Percentiles rank a stretch among this genome's conserved stretches.
Conservation (phyloP, 2,888 invertebrate species). For the Allolobophora icterica region DNA sequence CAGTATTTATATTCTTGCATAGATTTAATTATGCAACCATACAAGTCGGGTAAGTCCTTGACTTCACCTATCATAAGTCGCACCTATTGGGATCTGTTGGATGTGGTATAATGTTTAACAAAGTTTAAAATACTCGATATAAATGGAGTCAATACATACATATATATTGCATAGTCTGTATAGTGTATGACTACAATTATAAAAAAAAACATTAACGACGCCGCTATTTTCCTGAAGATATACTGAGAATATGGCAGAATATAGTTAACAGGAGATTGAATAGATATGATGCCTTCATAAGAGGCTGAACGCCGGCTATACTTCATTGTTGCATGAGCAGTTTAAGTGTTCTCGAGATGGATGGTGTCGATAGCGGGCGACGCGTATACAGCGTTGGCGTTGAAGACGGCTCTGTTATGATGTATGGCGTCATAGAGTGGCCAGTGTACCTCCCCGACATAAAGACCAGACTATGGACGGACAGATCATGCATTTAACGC, state of each 20-base stretch:
- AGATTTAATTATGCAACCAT: too few species aligned
- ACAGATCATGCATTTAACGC: conserved; percentile 2
- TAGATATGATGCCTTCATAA: neutral
- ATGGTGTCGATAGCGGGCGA: neutral
- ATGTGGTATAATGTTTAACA: too few species aligned
- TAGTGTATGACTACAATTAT: neutral
- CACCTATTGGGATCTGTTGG: too few species aligned
- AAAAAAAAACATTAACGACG: neutral
- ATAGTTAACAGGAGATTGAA: neutral
- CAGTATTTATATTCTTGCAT: too few species aligned
- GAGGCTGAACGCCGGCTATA: neutral
- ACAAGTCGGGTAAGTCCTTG: too few species aligned
- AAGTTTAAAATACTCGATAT: too few species aligned
- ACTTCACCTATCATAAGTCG: too few species aligned
- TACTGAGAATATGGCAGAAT: neutral
- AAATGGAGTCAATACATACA: too few species aligned
- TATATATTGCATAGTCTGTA: too few species aligned
- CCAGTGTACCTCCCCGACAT: neutral
- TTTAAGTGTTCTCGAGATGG: neutral
- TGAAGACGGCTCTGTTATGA: conserved; percentile 7
- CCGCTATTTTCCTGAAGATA: neutral
- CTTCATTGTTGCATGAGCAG: conserved; percentile 11
- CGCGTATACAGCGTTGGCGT: neutral
- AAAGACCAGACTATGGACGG: neutral
- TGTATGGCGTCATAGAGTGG: neutral